Evolutionary conservation across 2,797 vertebrate genomes (phyloP).

Genomic region (Coilia nasus): DNA sequence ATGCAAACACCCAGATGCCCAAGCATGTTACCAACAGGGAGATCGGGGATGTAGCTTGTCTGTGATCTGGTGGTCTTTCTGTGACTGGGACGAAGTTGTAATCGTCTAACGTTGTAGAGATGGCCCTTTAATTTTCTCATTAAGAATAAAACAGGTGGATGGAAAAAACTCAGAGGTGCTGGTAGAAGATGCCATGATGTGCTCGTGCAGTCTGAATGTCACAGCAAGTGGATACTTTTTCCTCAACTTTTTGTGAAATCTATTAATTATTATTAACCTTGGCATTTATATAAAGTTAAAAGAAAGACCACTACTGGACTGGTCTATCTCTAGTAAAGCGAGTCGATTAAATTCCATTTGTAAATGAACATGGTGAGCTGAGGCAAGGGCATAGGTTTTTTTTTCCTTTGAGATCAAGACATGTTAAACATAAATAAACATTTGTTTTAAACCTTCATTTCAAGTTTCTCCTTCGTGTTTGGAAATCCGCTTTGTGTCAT

Average conservation of each 20-base stretch:
- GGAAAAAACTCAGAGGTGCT: not conserved
- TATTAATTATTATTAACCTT: not conserved
- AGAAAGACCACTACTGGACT: not conserved
- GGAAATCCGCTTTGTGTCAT: not conserved
- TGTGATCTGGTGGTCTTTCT: not conserved
- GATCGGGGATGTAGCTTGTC: not conserved
- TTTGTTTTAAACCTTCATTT: slow-evolving; percentile 44
- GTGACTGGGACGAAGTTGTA: not conserved
- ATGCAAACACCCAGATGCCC: not conserved
- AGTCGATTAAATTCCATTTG: slow-evolving; percentile 22
- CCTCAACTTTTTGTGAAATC: not conserved
- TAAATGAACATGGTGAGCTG: slow-evolving; percentile 38
- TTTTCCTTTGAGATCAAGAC: slow-evolving; percentile 51
- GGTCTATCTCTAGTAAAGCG: not conserved
- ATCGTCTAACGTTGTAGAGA: not conserved
- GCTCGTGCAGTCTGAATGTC: slow-evolving; percentile 41
- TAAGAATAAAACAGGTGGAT: not conserved
- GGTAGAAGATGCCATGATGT: slow-evolving; percentile 31
- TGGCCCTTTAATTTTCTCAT: not conserved
- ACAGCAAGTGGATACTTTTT: slow-evolving; percentile 37
- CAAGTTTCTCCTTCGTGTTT: not conserved
- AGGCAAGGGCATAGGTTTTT: slow-evolving; percentile 21
- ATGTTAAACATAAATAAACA: slow-evolving; percentile 57
- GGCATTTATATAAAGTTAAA: slow-evolving; percentile 7
- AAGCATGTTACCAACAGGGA: slow-evolving; percentile 27